Percentiles rank a stretch among this genome's conserved stretches.
phyloP scores from a whole-genome alignment of 1,140 invertebrate genomes.

The Hycleus cichorii region DNA sequence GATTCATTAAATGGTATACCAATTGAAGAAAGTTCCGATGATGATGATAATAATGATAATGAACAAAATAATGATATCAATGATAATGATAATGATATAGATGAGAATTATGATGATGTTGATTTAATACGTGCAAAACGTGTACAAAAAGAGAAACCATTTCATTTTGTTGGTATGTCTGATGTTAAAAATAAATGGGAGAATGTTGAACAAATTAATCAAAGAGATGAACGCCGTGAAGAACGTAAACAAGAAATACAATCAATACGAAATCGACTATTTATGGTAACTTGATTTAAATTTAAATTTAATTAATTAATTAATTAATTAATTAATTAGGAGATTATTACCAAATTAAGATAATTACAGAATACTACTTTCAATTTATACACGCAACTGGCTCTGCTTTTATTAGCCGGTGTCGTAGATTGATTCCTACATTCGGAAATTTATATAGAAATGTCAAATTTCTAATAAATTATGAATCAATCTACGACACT shows the following conservation, averaged over 20 bases:
- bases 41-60: constrained; percentile 53
- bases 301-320: background rate
- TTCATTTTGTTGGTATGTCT: constrained; percentile 76
- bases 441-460: no score
- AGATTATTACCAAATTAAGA: no score
- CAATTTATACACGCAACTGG: no score
- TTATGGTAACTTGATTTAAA: constrained; percentile 56
- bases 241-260: constrained; percentile 84
- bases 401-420: no score
- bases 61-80: constrained; percentile 42
- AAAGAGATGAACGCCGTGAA: constrained; percentile 62
- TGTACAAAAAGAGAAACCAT: constrained; percentile 58
- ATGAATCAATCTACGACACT: no score
- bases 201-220: constrained; percentile 50
- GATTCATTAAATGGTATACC: constrained; percentile 66
- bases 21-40: constrained; percentile 54
- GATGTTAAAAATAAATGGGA: constrained; percentile 76
- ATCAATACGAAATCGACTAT: constrained; percentile 71
- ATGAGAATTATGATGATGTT: constrained; percentile 42
- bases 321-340: no score
- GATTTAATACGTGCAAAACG: constrained; percentile 40
- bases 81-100: constrained; percentile 58
- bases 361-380: no score
- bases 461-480: no score
- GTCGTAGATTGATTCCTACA: no score